Base-by-base conservation (phyloP, 2,888 invertebrate genomes). In the Cephus sareptanus region DNA sequence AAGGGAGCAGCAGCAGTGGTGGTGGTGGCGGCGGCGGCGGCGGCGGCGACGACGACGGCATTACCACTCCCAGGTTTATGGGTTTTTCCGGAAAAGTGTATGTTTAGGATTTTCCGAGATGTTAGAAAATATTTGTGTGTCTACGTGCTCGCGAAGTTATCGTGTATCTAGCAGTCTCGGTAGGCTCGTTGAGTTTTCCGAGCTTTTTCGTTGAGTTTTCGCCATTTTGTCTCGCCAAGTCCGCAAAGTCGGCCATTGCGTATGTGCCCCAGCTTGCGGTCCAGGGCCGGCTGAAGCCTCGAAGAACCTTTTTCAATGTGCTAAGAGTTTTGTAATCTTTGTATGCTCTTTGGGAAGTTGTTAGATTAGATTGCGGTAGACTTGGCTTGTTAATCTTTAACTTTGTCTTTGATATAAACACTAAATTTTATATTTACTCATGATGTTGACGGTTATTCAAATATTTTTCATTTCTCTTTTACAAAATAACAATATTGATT, bases 191-290 rank as follows among this genome's bases (percentile, higher is more conserved):
- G 23, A n/a, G 15, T 77, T 79, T 71, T 79, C 83, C 76, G 83
- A 82, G 84, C 83, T 80, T 84, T 85, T 86, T 86, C 83, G 79
- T 81, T 76, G 76, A 80, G 79, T 88, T 88, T 85, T 89, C 90
- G 91, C 91, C 91, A 91, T 91, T 86, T 91, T 91, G 91, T 85
- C 81, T 83, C 83, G 82, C 84, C 87, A 85, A 87, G 85, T 84
- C 85, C 83, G 83, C 85, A 86, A 86, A 83, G 90, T 89, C 91
- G 86, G 91, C 91, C 91, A 91, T 91, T 91, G 85, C 78, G 81
- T 70, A 70, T 70, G 30, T 70, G 70, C 33, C 70, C 81, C 78
- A 81, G 79, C 80, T 78, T 82, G 80, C 82, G 82, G 81, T 84
- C 82, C 82, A 83, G 81, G 81, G 81, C 81, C 83, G 83, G 82